Evolutionary conservation across 2,113 vertebrate species (phyloP).

Genomic region (Cochlearius cochlearius): DNA sequence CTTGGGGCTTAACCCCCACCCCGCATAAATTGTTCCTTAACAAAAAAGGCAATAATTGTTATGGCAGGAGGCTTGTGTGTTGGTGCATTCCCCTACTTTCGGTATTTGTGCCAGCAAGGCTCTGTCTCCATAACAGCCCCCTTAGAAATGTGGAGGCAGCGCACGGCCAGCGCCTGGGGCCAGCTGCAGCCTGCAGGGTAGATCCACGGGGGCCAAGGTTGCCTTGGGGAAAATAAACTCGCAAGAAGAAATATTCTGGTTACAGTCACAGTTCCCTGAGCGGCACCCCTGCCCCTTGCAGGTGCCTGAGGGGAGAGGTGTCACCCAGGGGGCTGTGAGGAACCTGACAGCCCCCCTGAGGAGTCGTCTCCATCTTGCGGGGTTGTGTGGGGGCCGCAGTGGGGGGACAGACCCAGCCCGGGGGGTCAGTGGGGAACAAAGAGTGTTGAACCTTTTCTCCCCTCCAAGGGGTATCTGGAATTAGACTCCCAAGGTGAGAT

Average conservation of each 20-base stretch:
- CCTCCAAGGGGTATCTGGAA: background rate
- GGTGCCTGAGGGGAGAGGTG: background rate
- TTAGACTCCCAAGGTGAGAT: background rate
- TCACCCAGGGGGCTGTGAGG: background rate
- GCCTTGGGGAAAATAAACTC: background rate
- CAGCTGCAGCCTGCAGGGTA: fast-evolving
- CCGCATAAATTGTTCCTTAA: background rate
- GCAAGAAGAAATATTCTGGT: background rate
- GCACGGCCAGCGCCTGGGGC: fast-evolving
- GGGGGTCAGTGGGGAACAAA: background rate
- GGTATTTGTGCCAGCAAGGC: background rate
- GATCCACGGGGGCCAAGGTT: fast-evolving
- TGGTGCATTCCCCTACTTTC: background rate
- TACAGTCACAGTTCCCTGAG: background rate
- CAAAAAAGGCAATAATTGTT: background rate
- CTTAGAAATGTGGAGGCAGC: fast-evolving
- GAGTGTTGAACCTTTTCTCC: background rate
- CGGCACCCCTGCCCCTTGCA: background rate
- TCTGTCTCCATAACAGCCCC: fast-evolving
- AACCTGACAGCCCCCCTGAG: fast-evolving
- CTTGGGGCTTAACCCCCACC: background rate
- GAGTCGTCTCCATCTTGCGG: background rate
- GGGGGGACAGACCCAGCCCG: background rate
- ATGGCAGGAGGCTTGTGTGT: background rate
- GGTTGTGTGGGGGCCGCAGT: fast-evolving